Base-by-base conservation (phyloP, 2,797 vertebrate species). In the Hybognathus amarus region DNA sequence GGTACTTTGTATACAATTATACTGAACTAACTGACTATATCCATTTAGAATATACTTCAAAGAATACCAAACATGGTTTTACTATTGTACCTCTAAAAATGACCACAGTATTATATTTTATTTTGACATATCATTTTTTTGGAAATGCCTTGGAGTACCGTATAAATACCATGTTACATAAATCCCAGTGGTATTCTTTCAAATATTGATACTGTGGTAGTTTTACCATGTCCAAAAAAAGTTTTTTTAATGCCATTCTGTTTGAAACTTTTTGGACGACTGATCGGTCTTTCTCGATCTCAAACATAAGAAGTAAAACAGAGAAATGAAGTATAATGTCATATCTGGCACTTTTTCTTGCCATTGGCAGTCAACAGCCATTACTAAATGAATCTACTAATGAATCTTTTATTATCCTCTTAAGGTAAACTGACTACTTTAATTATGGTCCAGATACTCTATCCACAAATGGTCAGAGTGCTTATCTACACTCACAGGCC, bases 321-420 rank as follows among this genome's bases (percentile, higher is more conserved):
- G 50, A 56, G 30, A 75, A 56, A 24, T 38, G 3, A 74, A 75
- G 30, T 75, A 38, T 56, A 75, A 75, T 75, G 33, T 59, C 13
- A 38, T 76, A 13, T 76, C 38, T 76, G 73, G 50, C 52, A 24
- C 30, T 24, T 75, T 75, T 22, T 56, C 33, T 24, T 7, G 33
- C 33, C 15, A 15, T n/a, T 59, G 73, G 52, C 73, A 76, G 73
- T 76, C 73, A 76, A 76, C 52, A 59, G 52, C 13, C 73, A 59
- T 76, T 76, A 59, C 52, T 40, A 59, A 76, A 76, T 76, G 7
- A 75, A 75, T 56, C 73, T 56, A 56, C 30, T 38, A 38, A 75
- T 75, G 52, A 75, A 76, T 76, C 52, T 76, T 75, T 75, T 75
- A 75, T 56, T 52, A 38, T 75, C 50, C 50, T 59, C 52, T 76